Conservation (phyloP, 2,888 invertebrate genomes). For the Toxonevra muliebris region DNA sequence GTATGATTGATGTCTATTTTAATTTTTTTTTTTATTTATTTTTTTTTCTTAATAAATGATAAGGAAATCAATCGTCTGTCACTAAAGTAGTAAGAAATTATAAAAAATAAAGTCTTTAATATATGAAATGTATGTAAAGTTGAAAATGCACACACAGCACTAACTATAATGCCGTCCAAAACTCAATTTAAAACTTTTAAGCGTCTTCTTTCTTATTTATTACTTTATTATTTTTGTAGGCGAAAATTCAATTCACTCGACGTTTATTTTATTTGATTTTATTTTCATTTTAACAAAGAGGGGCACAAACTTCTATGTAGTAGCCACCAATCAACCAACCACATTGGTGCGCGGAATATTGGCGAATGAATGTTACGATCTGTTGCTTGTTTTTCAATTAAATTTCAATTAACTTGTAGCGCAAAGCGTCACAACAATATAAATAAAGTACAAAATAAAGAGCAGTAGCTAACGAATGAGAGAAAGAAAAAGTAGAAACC, state of each 20-base stretch:
- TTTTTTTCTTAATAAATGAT: background rate
- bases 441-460: constrained; percentile 1
- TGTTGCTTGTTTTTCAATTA: constrained; percentile 41
- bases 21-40: background rate
- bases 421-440: background rate
- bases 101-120: too few species aligned
- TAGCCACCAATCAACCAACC: constrained; percentile 12
- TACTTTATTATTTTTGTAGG: background rate
- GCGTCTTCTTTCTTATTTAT: too few species aligned
- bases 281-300: too few species aligned
- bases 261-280: background rate
- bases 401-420: constrained; percentile 41
- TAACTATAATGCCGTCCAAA: too few species aligned
- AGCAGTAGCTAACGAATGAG: constrained; percentile 8
- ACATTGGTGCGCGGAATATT: constrained; percentile 13
- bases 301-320: too few species aligned
- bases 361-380: constrained; percentile 27
- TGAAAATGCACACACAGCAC: too few species aligned
- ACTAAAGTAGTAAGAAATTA: too few species aligned
- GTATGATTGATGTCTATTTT: constrained; percentile 1
- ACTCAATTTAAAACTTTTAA: too few species aligned
- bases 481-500: too few species aligned
- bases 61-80: too few species aligned
- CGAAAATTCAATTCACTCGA: background rate
- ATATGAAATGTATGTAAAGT: too few species aligned